phyloP scores from a whole-genome alignment of 2,888 invertebrate species.

The Bellardia bayeri region DNA sequence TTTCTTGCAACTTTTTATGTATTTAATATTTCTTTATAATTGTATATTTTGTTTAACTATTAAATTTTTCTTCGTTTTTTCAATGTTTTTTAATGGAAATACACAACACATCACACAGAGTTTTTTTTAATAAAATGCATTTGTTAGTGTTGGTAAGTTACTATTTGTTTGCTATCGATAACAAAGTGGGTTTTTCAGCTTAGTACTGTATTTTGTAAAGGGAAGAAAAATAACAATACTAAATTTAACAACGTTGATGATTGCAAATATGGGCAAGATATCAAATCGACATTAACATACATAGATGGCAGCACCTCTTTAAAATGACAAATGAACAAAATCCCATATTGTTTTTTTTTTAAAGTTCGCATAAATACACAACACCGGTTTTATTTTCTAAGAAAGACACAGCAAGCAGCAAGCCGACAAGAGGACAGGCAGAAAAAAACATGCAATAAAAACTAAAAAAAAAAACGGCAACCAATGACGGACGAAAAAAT shows the following conservation, averaged over 20 bases:
- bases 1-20: neutral
- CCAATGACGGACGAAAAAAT: too few species aligned
- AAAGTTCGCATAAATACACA: too few species aligned
- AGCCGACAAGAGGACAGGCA: too few species aligned
- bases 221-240: neutral
- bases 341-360: too few species aligned
- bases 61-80: slow-evolving; percentile 33
- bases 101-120: slow-evolving; percentile 50
- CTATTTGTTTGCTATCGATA: slow-evolving; percentile 52
- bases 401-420: too few species aligned
- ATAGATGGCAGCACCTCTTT: too few species aligned
- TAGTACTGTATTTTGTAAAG: slow-evolving; percentile 33
- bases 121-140: slow-evolving; percentile 54
- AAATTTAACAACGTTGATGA: slow-evolving; percentile 26
- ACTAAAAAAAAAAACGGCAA: too few species aligned
- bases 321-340: too few species aligned
- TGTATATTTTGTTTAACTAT: slow-evolving; percentile 12
- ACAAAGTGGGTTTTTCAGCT: slow-evolving; percentile 40
- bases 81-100: slow-evolving; percentile 57
- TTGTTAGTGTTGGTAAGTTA: slow-evolving; percentile 61
- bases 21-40: neutral
- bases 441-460: too few species aligned
- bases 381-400: too few species aligned
- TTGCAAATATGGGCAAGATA: too few species aligned
- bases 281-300: neutral